Percentiles rank a stretch among this genome's conserved stretches.
These are phyloP conservation scores for Drosophila bunnanda DNA, from an alignment of 2,888 invertebrate genomes.

Conservation along the genomic window DNA sequence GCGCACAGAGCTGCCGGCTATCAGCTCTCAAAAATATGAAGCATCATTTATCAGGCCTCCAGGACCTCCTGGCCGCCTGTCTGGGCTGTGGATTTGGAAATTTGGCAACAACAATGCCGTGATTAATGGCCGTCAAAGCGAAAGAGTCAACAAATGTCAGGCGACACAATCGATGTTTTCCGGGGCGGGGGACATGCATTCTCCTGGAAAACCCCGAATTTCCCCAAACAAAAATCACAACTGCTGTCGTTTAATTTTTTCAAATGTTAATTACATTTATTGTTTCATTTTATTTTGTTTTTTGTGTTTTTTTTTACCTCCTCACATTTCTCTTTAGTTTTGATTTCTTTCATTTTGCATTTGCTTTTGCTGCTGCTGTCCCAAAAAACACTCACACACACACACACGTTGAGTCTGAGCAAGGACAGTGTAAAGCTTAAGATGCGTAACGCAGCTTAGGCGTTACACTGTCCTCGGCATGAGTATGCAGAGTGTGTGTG, in stretches of 20 bases:
- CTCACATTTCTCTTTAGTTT: conserved; percentile 34
- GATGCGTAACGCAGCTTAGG: not conserved
- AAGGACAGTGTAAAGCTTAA: not conserved
- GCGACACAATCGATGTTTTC: conserved; percentile 29
- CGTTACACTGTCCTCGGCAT: not conserved
- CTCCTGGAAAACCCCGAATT: not conserved
- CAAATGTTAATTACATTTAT: conserved; percentile 47
- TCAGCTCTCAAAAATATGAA: conserved; percentile 68
- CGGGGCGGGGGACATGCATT: not conserved
- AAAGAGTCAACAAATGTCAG: conserved; percentile 79
- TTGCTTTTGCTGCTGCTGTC: conserved; percentile 26
- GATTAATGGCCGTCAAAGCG: conserved; percentile 79
- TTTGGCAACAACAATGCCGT: conserved; percentile 76
- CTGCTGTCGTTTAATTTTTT: conserved; percentile 25
- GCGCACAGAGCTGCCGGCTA: not conserved
- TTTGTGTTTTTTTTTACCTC: conserved; percentile 17
- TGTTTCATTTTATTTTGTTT: conserved; percentile 34
- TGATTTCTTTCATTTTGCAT: conserved; percentile 35
- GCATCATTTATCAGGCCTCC: conserved; percentile 71
- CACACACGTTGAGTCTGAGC: conserved; percentile 2
- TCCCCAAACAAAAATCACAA: conserved; percentile 10
- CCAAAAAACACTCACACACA: conserved; percentile 6
- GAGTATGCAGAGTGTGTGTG: not conserved
- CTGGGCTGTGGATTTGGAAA: conserved; percentile 67
- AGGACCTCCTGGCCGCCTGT: conserved; percentile 25